Conservation (phyloP, 2,113 vertebrate species). For the Hippopotamus amphibius region DNA sequence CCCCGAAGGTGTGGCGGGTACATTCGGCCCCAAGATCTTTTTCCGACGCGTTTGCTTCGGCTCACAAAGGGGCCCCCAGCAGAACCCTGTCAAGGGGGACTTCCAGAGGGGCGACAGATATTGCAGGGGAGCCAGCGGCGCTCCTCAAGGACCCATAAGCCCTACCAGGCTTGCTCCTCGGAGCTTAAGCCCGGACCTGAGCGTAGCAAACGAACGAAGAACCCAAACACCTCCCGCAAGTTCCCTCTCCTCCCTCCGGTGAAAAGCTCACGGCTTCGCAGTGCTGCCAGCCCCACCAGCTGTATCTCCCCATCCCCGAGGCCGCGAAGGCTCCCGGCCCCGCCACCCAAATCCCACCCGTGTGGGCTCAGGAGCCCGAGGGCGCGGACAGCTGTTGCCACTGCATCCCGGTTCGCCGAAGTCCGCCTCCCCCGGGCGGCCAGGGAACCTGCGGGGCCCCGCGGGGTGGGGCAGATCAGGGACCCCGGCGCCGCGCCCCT, state of each 20-base stretch:
- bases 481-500: not conserved
- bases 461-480: too few relatives aligned
- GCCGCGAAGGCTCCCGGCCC: not conserved
- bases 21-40: not conserved
- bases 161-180: not conserved
- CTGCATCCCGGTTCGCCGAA: not conserved
- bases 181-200: not conserved
- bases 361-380: not conserved
- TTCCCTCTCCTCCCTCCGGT: not conserved
- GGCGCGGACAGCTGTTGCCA: constrained; percentile 20
- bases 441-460: not conserved
- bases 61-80: not conserved
- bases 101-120: not conserved
- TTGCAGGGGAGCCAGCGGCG: not conserved
- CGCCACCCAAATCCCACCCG: not conserved
- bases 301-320: not conserved
- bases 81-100: not conserved
- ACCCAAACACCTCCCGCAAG: not conserved
- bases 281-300: not conserved
- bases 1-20: not conserved
- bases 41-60: not conserved
- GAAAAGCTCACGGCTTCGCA: not conserved
- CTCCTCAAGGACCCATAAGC: not conserved
- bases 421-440: not conserved
- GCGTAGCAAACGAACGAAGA: not conserved